Conservation (phyloP, 2,113 vertebrate species). For the Myotis brandtii region DNA sequence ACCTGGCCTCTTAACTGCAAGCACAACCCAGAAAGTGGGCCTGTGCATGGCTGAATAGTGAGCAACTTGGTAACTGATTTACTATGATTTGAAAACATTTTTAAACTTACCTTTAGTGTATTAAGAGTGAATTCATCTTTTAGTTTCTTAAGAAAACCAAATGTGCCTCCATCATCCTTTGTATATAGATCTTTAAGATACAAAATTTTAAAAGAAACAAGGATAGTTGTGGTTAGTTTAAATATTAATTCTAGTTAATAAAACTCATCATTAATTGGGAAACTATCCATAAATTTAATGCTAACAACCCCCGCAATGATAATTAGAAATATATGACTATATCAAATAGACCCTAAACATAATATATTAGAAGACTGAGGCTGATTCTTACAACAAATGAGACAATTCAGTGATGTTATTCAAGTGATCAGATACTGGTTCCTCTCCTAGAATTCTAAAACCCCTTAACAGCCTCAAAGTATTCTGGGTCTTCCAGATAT, state of each 20-base stretch:
- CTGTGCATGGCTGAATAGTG: not conserved
- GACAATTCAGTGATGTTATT: not conserved
- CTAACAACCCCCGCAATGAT: not conserved
- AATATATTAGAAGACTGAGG: not conserved
- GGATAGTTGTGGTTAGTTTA: constrained; percentile 25
- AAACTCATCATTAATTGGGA: not conserved
- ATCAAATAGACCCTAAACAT: not conserved
- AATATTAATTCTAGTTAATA: constrained; percentile 19
- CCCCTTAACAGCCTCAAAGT: not conserved
- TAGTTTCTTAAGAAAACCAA: constrained; percentile 36
- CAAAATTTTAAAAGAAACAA: constrained; percentile 72
- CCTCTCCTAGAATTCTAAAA: not conserved
- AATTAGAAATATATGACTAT: not conserved
- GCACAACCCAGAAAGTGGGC: not conserved
- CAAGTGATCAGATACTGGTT: not conserved
- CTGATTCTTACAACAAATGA: not conserved
- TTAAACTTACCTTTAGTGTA: constrained; percentile 86
- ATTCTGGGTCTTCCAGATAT: not conserved
- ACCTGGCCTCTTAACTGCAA: not conserved
- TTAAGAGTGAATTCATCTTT: constrained; percentile 76
- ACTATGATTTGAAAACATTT: not conserved
- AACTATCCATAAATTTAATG: not conserved
- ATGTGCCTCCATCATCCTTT: constrained; percentile 58
- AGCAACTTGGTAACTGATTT: not conserved
- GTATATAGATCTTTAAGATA: constrained; percentile 58